These are phyloP conservation scores for Catocala sponsa DNA, from an alignment of 2,888 invertebrate species.

Conservation along the genomic window DNA sequence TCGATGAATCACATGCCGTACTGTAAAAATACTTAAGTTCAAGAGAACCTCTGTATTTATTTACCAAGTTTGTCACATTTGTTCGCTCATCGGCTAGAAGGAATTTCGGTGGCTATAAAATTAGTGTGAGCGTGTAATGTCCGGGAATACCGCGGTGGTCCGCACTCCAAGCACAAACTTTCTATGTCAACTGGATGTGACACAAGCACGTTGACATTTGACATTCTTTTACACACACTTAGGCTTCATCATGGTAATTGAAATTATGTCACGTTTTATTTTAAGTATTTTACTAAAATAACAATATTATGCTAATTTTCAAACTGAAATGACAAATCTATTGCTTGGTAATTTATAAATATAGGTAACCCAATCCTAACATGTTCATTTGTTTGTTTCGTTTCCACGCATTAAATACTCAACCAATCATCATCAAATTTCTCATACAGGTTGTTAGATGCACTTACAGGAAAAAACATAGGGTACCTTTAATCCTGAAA, in stretches of 20 bases:
- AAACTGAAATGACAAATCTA: no score
- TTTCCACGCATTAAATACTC: no score
- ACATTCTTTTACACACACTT: constrained; percentile 45
- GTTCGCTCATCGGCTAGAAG: constrained; percentile 49
- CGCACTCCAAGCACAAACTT: constrained; percentile 53
- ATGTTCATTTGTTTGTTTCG: no score
- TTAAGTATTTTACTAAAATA: no score
- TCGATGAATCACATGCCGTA: constrained; percentile 21
- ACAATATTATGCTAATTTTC: no score
- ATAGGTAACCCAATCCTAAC: no score
- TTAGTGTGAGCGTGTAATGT: constrained; percentile 74
- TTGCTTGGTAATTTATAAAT: no score
- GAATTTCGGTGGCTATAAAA: constrained; percentile 80
- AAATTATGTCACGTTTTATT: no score
- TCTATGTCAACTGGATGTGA: constrained; percentile 63
- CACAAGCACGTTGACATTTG: constrained; percentile 47
- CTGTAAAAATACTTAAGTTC: constrained; percentile 7
- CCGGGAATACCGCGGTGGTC: constrained; percentile 69
- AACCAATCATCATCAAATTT: no score
- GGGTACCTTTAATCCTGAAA: no score
- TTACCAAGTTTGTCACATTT: constrained; percentile 50
- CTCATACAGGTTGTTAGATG: no score
- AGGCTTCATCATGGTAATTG: constrained; percentile 8
- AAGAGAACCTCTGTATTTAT: constrained; percentile 24
- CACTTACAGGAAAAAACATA: no score